Evolutionary conservation across 2,113 vertebrate species (phyloP).

Genomic region (Istiophorus platypterus): DNA sequence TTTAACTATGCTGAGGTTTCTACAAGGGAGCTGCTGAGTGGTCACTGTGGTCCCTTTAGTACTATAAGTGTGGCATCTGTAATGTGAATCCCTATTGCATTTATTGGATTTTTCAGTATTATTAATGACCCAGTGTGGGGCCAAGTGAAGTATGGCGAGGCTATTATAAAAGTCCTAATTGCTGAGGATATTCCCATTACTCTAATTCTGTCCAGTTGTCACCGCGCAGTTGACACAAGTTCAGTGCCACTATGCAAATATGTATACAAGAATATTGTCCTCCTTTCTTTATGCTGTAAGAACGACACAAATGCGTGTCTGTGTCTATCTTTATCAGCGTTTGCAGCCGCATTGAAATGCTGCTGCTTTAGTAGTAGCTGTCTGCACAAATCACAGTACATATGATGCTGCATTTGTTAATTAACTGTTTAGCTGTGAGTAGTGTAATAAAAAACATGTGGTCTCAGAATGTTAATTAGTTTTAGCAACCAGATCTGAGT

Average conservation of each 20-base stretch:
- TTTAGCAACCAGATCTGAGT: neutral
- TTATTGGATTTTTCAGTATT: constrained; percentile 53
- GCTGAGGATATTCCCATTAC: constrained; percentile 32
- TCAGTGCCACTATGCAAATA: neutral
- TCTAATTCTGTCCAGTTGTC: constrained; percentile 2
- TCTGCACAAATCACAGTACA: neutral
- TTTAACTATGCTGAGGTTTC: constrained; percentile 21
- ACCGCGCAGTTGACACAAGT: neutral
- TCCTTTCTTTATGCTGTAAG: neutral
- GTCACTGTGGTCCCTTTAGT: constrained; percentile 23
- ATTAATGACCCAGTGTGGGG: constrained; percentile 48
- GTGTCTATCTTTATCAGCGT: neutral
- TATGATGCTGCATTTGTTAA: neutral
- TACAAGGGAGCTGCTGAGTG: neutral
- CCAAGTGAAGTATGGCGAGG: constrained; percentile 34
- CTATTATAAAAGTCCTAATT: constrained; percentile 49
- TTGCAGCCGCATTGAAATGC: neutral
- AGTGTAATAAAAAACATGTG: neutral
- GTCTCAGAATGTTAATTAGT: neutral
- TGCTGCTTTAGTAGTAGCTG: neutral
- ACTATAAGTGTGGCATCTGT: constrained; percentile 26
- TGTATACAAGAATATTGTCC: neutral
- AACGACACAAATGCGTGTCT: neutral
- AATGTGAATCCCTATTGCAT: constrained; percentile 30
- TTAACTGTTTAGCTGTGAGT: neutral